Percentiles rank a stretch among this genome's conserved stretches.
Evolutionary conservation across 2,113 vertebrate genomes (phyloP).

Genomic region (Zosterops borbonicus): DNA sequence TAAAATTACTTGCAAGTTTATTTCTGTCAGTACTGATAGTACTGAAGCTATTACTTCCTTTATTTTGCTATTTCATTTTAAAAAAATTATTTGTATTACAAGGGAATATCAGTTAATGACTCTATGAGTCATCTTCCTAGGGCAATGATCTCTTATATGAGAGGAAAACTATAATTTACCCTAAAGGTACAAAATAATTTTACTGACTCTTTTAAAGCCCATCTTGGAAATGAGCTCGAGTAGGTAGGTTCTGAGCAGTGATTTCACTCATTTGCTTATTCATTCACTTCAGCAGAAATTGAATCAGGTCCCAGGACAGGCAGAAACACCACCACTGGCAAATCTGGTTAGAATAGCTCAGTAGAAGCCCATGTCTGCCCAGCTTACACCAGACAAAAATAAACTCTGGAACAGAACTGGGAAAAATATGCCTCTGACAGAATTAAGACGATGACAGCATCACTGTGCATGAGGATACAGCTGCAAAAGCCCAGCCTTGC

Average conservation of each 20-base stretch:
- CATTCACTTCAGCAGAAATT: neutral
- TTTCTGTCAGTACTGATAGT: neutral
- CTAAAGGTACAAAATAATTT: neutral
- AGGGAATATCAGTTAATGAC: neutral
- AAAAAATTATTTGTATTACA: neutral
- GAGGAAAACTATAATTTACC: neutral
- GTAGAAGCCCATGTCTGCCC: neutral
- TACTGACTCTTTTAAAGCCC: neutral
- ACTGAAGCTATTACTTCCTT: neutral
- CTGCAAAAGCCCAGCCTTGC: neutral
- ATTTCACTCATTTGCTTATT: constrained; percentile 2
- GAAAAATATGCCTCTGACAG: neutral
- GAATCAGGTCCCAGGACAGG: constrained; percentile 1
- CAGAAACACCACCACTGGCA: neutral
- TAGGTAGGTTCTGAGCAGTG: neutral
- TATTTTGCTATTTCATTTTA: neutral
- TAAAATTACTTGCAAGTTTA: neutral
- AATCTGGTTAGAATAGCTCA: neutral
- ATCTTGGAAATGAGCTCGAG: neutral
- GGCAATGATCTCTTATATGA: neutral
- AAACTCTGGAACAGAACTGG: neutral
- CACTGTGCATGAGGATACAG: neutral
- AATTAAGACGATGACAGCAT: neutral
- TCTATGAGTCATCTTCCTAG: neutral
- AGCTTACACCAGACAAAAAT: neutral